Conservation (phyloP, 2,888 invertebrate species). For the Ptilodon capucinus region DNA sequence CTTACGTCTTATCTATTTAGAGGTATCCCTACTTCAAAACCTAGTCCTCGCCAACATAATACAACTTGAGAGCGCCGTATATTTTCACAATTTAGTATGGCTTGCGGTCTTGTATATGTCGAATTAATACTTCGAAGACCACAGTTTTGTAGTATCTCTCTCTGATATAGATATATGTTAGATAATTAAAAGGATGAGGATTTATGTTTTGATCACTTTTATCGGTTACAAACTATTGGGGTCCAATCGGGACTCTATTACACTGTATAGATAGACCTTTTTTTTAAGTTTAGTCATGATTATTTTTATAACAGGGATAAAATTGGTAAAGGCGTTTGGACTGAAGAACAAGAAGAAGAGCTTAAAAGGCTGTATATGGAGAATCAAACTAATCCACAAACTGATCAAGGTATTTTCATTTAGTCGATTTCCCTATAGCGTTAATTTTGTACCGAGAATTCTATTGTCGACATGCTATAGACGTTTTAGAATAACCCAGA, state of each 20-base stretch:
- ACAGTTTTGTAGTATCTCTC: no score
- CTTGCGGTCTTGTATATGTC: no score
- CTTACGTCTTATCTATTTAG: conserved; percentile 28
- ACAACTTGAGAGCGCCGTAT: not conserved
- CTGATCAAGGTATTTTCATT: conserved; percentile 85
- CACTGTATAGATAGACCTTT: no score
- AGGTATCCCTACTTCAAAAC: conserved; percentile 26
- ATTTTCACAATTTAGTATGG: not conserved
- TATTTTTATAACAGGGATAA: conserved; percentile 53
- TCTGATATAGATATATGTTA: no score
- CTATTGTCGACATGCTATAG: not conserved
- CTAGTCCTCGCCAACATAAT: conserved; percentile 4
- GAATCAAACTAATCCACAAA: conserved; percentile 87
- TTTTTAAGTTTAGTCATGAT: not conserved
- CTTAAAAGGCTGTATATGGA: conserved; percentile 92
- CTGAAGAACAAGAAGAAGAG: conserved; percentile 94
- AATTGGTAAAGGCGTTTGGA: conserved; percentile 85
- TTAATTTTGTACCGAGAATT: no score
- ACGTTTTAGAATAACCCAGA: no score
- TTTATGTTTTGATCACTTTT: no score
- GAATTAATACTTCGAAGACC: no score
- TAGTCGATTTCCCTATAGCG: no score
- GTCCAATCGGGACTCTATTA: no score
- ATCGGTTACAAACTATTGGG: no score
- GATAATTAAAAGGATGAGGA: no score